Percentiles rank a stretch among this genome's conserved stretches.
Conservation (phyloP, 2,797 vertebrate genomes). For the Orientallactaga sibirica region DNA sequence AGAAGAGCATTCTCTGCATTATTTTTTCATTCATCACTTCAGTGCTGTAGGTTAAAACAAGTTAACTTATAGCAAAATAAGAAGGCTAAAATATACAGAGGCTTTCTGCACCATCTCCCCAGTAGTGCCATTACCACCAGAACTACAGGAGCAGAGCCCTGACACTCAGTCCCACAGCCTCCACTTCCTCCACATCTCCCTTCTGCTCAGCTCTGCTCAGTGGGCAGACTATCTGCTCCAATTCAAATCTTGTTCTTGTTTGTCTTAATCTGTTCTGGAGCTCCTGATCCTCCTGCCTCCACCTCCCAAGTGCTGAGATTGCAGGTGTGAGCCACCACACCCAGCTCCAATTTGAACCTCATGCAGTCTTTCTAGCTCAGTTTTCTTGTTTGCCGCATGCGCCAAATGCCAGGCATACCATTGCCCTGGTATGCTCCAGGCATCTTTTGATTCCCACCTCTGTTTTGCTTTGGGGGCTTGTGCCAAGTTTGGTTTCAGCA, state of each 20-base stretch:
- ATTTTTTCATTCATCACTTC: not conserved
- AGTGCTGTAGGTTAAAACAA: not conserved
- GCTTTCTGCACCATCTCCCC: not conserved
- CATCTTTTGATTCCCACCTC: not conserved
- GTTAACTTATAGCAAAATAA: not conserved
- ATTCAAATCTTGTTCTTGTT: not conserved
- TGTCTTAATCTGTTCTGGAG: not conserved
- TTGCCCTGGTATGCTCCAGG: not conserved
- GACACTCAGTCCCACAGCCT: not conserved
- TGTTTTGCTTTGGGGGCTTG: not conserved
- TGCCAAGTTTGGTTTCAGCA: not conserved
- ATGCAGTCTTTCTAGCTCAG: not conserved
- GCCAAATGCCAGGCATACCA: not conserved
- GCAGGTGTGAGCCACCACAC: not conserved
- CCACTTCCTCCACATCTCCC: fast-evolving
- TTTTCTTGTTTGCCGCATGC: not conserved
- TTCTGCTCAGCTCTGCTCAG: fast-evolving
- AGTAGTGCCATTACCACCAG: not conserved
- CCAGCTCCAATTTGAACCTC: not conserved
- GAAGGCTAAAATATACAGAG: not conserved
- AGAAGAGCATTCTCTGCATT: not conserved
- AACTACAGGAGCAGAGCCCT: not conserved
- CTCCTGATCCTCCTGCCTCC: not conserved
- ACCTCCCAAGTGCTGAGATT: not conserved
- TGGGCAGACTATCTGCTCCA: not conserved